Percentiles rank a stretch among this genome's conserved stretches.
Evolutionary conservation across 92 coral and sea anemone species (phyloP).

Genomic region (Paragorgia papillata): DNA sequence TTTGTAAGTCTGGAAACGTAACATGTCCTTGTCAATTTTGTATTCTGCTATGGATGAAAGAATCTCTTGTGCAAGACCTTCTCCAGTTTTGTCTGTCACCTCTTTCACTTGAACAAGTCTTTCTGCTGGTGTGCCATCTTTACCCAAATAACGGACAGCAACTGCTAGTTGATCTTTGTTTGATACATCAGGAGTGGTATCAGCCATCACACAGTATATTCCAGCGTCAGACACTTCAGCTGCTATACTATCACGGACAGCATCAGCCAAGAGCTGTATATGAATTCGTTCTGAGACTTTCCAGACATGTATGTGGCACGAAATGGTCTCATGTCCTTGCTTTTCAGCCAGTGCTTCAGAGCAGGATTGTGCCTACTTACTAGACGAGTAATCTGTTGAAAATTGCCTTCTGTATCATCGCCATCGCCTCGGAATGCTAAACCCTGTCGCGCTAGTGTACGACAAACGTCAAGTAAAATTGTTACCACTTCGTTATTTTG

Average conservation of each 20-base stretch:
- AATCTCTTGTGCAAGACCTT: conserved; percentile 1
- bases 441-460: conserved; percentile 14
- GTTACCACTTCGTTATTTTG: conserved; percentile 2
- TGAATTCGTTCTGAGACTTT: conserved; percentile 5
- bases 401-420: conserved; percentile 36
- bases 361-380: conserved; percentile 7
- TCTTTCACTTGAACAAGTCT: conserved; percentile 8
- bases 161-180: conserved; percentile 15
- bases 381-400: conserved; percentile 15
- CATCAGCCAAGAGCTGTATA: conserved; percentile 20
- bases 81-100: conserved; percentile 28
- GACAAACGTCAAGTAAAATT: conserved; percentile 1
- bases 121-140: neutral
- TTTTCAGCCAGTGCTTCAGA: conserved; percentile 15
- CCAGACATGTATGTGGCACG: conserved; percentile 11
- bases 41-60: conserved; percentile 2
- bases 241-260: conserved; percentile 16
- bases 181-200: conserved; percentile 24
- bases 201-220: conserved; percentile 22
- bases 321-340: neutral
- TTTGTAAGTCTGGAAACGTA: conserved; percentile 16
- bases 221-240: conserved; percentile 15
- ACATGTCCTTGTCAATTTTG: conserved; percentile 1
- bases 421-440: conserved; percentile 25
- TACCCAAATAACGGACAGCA: neutral